These are phyloP conservation scores for Sterrhoptilus dennistouni DNA, from an alignment of 2,113 vertebrate species.

Conservation along the genomic window DNA sequence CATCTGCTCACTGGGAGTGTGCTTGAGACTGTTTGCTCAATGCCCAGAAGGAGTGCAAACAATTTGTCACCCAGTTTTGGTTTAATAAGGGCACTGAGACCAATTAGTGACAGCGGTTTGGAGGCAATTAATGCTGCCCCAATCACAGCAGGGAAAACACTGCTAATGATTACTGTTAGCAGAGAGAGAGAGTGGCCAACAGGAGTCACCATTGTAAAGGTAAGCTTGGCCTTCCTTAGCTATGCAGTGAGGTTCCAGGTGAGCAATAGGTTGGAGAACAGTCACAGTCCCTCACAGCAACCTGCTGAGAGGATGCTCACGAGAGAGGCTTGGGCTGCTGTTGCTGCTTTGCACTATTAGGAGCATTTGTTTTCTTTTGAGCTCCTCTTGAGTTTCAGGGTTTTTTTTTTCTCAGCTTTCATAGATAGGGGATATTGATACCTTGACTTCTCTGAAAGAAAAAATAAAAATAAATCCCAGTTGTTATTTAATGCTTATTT, in stretches of 20 bases:
- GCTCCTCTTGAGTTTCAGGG: background rate
- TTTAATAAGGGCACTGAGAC: background rate
- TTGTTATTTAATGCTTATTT: background rate
- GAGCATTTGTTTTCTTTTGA: background rate
- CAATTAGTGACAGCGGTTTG: background rate
- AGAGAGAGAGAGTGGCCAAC: background rate
- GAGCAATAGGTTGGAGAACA: background rate
- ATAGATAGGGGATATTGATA: background rate
- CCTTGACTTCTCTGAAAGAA: background rate
- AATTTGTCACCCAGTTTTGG: background rate
- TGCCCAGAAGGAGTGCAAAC: background rate
- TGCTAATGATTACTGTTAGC: background rate
- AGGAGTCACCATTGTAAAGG: constrained; percentile 58
- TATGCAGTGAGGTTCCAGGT: constrained; percentile 10
- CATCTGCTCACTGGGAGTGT: background rate
- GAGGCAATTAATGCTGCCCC: background rate
- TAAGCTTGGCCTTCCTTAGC: background rate
- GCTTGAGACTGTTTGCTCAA: background rate
- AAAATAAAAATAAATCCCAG: background rate
- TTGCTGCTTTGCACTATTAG: background rate
- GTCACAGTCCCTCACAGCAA: background rate
- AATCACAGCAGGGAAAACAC: background rate
- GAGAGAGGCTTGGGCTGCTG: background rate
- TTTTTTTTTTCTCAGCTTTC: background rate
- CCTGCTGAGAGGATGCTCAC: background rate